phyloP scores from a whole-genome alignment of 2,888 invertebrate species.

The Myopa tessellatipennis region DNA sequence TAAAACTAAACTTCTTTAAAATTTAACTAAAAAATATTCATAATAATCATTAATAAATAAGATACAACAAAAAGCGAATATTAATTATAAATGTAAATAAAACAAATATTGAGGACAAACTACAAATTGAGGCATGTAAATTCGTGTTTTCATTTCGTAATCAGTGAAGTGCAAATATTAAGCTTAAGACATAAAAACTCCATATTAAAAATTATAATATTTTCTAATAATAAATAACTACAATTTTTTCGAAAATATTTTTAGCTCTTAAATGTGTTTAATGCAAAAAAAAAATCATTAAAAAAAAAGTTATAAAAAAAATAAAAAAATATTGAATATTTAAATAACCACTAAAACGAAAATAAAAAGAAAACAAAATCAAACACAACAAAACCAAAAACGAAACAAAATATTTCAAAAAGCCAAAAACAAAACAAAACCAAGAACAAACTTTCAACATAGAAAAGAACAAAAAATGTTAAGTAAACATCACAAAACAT shows the following conservation, averaged over 20 bases:
- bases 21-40: slow-evolving; percentile 18
- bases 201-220: not conserved
- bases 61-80: not conserved
- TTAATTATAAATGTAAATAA: slow-evolving; percentile 20
- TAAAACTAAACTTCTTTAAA: no score
- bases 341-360: no score
- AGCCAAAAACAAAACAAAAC: no score
- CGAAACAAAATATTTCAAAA: no score
- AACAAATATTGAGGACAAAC: slow-evolving; percentile 46
- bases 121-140: slow-evolving; percentile 31
- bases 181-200: not conserved
- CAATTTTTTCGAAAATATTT: no score
- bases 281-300: no score
- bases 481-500: slow-evolving; percentile 44
- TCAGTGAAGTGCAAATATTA: not conserved
- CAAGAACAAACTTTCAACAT: not conserved
- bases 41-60: not conserved
- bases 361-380: no score
- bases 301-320: no score
- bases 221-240: no score
- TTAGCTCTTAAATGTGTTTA: no score
- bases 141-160: not conserved
- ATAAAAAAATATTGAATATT: no score
- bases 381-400: no score
- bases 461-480: slow-evolving; percentile 40